Evolutionary conservation across 2,888 invertebrate genomes (phyloP).

Genomic region (Sinohyriopsis cumingii): DNA sequence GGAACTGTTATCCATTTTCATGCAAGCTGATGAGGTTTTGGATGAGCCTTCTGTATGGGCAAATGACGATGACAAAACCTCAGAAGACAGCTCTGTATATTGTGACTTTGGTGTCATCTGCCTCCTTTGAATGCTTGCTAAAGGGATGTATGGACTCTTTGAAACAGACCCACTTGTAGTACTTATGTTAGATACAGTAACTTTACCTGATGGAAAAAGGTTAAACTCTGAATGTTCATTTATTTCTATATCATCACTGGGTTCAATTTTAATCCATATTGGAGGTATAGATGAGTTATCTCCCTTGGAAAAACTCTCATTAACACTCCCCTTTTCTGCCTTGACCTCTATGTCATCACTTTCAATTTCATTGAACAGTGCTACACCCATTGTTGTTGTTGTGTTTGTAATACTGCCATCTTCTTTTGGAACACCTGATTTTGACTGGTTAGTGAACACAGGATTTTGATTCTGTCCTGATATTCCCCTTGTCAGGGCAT

Average conservation of each 20-base stretch:
- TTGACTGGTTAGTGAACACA: not conserved
- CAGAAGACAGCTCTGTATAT: too few relatives aligned
- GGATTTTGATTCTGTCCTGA: not conserved
- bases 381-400: not conserved
- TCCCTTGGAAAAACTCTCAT: conserved; percentile 6
- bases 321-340: not conserved
- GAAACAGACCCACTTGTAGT: too few relatives aligned
- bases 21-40: too few relatives aligned
- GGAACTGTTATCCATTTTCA: too few relatives aligned
- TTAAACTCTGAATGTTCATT: not conserved
- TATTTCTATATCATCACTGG: conserved; percentile 15
- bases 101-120: too few relatives aligned
- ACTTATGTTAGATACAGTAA: too few relatives aligned
- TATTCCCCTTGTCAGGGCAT: not conserved
- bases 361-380: not conserved
- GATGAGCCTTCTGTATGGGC: too few relatives aligned
- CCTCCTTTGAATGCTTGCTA: too few relatives aligned
- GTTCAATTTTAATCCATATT: conserved; percentile 30
- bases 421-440: not conserved
- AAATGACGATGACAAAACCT: too few relatives aligned
- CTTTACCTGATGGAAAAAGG: too few relatives aligned
- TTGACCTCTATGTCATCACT: not conserved
- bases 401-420: not conserved
- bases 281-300: conserved; percentile 2
- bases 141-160: too few relatives aligned